Conservation (phyloP, 2,797 vertebrate genomes). For the Leuciscus waleckii region DNA sequence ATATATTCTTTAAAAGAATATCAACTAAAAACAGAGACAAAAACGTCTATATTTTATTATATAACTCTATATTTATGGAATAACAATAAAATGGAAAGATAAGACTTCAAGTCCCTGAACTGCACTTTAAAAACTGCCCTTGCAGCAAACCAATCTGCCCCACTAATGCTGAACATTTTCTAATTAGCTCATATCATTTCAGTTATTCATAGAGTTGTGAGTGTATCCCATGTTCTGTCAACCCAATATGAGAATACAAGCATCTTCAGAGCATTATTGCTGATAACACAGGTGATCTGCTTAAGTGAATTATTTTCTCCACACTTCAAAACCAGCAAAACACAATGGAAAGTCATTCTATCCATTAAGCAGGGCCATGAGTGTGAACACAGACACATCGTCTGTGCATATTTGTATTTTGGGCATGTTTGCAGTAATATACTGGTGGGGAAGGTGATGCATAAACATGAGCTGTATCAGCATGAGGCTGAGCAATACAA, state of each 20-base stretch:
- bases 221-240: conserved; percentile 43
- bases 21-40: not conserved
- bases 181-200: conserved; percentile 74
- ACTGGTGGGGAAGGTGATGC: conserved; percentile 69
- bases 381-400: not conserved
- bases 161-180: conserved; percentile 70
- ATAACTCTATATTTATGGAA: not conserved
- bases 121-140: conserved; percentile 38
- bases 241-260: conserved; percentile 68
- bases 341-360: not conserved
- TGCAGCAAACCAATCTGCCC: conserved; percentile 64
- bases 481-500: conserved; percentile 75
- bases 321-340: conserved; percentile 64
- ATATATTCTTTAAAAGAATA: not conserved
- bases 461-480: conserved; percentile 76
- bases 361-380: conserved; percentile 7
- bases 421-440: conserved; percentile 53
- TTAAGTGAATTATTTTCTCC: conserved; percentile 76
- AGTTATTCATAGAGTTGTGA: conserved; percentile 74
- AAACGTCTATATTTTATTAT: not conserved
- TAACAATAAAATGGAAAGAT: not conserved
- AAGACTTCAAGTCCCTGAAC: not conserved
- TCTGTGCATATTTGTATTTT: conserved; percentile 29
- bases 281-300: conserved; percentile 73
- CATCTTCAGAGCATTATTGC: conserved; percentile 70